Evolutionary conservation across 2,797 vertebrate species (phyloP), one percentile per base, ranked within the genome.

Genomic region (Danio jaintianensis): DNA sequence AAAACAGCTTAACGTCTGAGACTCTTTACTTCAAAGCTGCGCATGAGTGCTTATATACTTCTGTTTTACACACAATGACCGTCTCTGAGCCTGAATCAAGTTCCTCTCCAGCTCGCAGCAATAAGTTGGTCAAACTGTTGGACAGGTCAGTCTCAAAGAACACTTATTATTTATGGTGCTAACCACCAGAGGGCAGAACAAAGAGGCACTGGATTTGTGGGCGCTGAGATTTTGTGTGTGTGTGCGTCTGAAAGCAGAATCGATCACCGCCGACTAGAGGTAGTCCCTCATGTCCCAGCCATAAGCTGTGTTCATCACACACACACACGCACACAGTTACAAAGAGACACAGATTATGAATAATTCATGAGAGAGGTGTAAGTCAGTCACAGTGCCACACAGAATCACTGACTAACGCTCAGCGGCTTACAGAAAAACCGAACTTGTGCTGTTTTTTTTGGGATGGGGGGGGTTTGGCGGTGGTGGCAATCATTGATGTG

Each of bases 131-230:
- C 45, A 70, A 38, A 79, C 58, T 36, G 38, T 72, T 42, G 52
- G 12, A 75, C 53, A 55, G 55, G 70, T 48, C 29, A 64, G 52
- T 56, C 36, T 75, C 8, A 29, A 79, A 70, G 53, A 58, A 59
- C 56, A 29, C 47, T 18, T 40, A 67, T 63, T 79, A 64, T 64
- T 72, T 64, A 71, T 79, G 59, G 18, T n/a, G 20, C 61, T 68
- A 58, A 69, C 66, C 79, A 81, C 74, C 43, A 81, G 83, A 81
- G 74, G 83, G 83, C 79, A 62, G 63, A 68, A 53, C 58, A 71
- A 77, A 81, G 69, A 63, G 68, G 20, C 71, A 47, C 36, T 12
- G 6, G 43, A 70, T 70, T 78, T 78, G 45, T 63, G 58, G 20
- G 45, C 8, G 43, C 69, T 56, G 50, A 43, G 40, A 56, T 22